Evolutionary conservation across 2,888 invertebrate species (phyloP), one percentile per base, ranked within the genome.

Genomic region (Timema cristinae): DNA sequence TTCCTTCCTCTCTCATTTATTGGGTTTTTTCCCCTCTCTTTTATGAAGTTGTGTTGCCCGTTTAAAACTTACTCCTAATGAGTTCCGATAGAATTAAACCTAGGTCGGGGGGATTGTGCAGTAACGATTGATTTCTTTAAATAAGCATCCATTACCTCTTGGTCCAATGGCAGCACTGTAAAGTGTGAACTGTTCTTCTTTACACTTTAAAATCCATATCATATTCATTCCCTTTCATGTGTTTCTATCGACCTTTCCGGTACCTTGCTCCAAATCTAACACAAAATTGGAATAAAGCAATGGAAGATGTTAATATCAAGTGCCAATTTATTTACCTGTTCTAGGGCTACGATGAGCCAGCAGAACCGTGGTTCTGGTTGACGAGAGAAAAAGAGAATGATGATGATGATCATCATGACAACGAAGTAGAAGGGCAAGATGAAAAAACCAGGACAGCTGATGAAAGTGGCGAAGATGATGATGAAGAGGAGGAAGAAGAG

Each of bases 291-390:
- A 54, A 54, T 54, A 54, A 54, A 13, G n/a, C 2, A 54, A n/a
- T n/a, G 13, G n/a, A 54, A 54, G 54, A 13, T 11, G 13, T 13
- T 13, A 54, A 54, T 54, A 54, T 54, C 11, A 13, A 54, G 13
- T 2, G 4, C 11, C n/a, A 76, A 75, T 80, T 79, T 73, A 72
- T 6, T 48, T 69, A 2, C 47, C 8, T 49, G 15, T 52, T 67
- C 11, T 13, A 86, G 84, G 78, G 76, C 81, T 84, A 79, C 82
- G 84, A 79, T 80, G 83, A 81, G 80, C 87, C 78, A 81, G 84
- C 79, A 78, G 88, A 85, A 81, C 82, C 77, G 73, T 92, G 81
- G 86, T 92, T 83, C 79, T 87, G 83, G 87, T 88, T 83, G 74
- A 81, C 80, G 70, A 79, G 79, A 68, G 78, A 77, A 51, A 76